Base-by-base conservation (phyloP, 2,113 vertebrate species). In the Enhydra lutris region DNA sequence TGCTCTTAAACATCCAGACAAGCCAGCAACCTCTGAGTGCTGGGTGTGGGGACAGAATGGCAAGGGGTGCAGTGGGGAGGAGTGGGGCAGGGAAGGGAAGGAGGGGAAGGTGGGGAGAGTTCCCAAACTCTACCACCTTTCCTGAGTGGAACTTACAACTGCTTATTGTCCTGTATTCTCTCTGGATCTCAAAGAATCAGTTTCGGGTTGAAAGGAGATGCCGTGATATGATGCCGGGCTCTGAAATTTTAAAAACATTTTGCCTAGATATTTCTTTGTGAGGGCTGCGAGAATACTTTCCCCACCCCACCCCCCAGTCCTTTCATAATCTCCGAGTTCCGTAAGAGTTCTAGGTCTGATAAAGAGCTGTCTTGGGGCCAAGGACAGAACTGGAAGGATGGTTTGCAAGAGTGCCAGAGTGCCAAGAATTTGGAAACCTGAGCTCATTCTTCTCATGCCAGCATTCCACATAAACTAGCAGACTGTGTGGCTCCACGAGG, bases 1-100 rank as follows among this genome's bases (percentile, higher is more conserved):
- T 63, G 96, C 76, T 81, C 69, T 65, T 34, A 94, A 87, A 42
- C 42, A 73, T 93, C 36, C 69, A 84, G 39, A 78, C 52, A 24
- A 96, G 61, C 26, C 74, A 34, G 17, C 17, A 15, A 9, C 24
- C 21, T 80, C 65, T 2, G 57, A 79, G 67, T 47, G 34, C 0
- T 47, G 80, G 31, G 92, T n/a, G 26, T 45, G 12, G 55, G 0
- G 21, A 78, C 74, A 78, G 69, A 10, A 78, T 47, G 11, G n/a
- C 24, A 4, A 36, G 2, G 8, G 63, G 14, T 7, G 61, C 12
- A 31, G 61, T 26, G 23, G n/a, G 2, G 15, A 29, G 34, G 24
- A 34, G 6, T 17, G 31, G 12, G 15, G 10, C 20, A 15, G 23
- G 10, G 55, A 8, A 47, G 9, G 7, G 9, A 23, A 34, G 24